Percentiles rank a stretch among this genome's conserved stretches.
phyloP scores from a whole-genome alignment of 2,113 vertebrate species.

The Rhagologus leucostigma region DNA sequence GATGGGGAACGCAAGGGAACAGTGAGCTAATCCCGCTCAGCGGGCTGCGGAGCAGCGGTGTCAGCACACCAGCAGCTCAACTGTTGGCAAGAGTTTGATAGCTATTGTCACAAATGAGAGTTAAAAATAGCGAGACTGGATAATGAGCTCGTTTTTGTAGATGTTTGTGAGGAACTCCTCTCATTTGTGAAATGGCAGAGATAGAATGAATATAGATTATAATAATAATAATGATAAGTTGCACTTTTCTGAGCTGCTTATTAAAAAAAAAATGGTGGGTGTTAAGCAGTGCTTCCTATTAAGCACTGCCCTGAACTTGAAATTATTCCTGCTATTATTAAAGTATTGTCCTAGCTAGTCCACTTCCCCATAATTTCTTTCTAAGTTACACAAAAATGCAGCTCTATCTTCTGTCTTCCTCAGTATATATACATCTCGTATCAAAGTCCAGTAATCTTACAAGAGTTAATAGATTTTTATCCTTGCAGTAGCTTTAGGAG shows the following conservation, averaged over 20 bases:
- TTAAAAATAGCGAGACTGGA: slow-evolving; percentile 62
- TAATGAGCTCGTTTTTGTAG: slow-evolving; percentile 58
- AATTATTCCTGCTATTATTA: slow-evolving; percentile 48
- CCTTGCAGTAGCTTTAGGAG: neutral
- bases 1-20: slow-evolving; percentile 51
- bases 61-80: slow-evolving; percentile 65
- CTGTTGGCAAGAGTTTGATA: slow-evolving; percentile 47
- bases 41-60: slow-evolving; percentile 38
- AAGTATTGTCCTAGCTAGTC: slow-evolving; percentile 37
- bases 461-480: slow-evolving; percentile 31
- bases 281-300: slow-evolving; percentile 50
- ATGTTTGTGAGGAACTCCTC: slow-evolving; percentile 66
- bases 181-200: slow-evolving; percentile 48
- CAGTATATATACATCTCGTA: neutral
- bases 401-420: neutral
- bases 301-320: slow-evolving; percentile 33
- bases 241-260: slow-evolving; percentile 56
- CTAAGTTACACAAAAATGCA: slow-evolving; percentile 11
- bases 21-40: slow-evolving; percentile 56
- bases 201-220: slow-evolving; percentile 17
- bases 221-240: slow-evolving; percentile 56
- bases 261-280: slow-evolving; percentile 24
- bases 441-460: slow-evolving; percentile 2
- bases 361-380: slow-evolving; percentile 38
- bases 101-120: slow-evolving; percentile 65